Evolutionary conservation across 2,797 vertebrate genomes (phyloP), one percentile per base, ranked within the genome.

Genomic region (Ispidina picta): DNA sequence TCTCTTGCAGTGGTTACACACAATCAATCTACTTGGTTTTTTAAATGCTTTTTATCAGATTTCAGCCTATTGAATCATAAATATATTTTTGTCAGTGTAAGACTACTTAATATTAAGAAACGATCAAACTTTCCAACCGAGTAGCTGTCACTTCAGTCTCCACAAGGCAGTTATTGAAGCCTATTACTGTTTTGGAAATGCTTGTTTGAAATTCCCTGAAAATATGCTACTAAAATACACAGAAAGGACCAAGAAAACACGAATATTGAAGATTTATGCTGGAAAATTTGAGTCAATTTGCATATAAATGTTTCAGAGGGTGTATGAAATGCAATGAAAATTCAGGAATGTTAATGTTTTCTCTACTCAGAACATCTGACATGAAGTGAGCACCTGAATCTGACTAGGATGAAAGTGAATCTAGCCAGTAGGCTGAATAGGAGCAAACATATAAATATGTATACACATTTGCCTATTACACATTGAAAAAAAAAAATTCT

Each of bases 31-130:
- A 12, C 80, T 88, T 29, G 66, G 62, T 62, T 83, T 94, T 96
- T 94, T 83, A 77, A 86, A 88, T 79, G 64, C n/a, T 86, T 94
- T 88, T 86, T 92, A 94, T 93, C 93, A 90, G 88, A 94, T 96
- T 94, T 85, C 88, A 92, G 69, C 33, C 73, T 66, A 64, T 86
- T 87, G 90, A 92, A 88, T 92, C 64, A 60, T 59, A 90, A 85
- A 86, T 54, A 66, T 88, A 46, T 75, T 95, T 87, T 91, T 89
- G n/a, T 66, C 79, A 86, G 28, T 56, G 56, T 87, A 89, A 76
- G 66, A 39, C 69, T 81, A 23, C 73, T 88, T 72, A 92, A 89
- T 88, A 89, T 83, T 92, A 86, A 90, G 87, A 70, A 88, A 80
- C 87, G 41, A 83, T 76, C 51, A 75, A 55, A 31, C 90, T 93